A percentile compares a stretch with the other conserved stretches of the same genome.
These are phyloP conservation scores for Zaprionus bogoriensis DNA, from an alignment of 2,888 invertebrate genomes.

Conservation along the genomic window DNA sequence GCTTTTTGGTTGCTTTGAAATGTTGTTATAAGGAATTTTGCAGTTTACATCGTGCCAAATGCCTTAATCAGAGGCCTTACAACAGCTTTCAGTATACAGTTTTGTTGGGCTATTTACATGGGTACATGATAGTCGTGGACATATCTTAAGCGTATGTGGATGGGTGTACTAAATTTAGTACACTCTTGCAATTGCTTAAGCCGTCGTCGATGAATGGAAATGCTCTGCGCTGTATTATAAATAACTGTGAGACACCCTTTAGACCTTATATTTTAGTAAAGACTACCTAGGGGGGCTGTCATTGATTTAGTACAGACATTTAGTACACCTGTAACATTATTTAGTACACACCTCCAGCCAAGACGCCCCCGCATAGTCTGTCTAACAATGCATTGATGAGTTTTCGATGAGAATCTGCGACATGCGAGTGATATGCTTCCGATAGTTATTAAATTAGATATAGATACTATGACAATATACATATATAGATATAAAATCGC, in stretches of 20 bases:
- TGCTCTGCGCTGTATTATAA: slow-evolving; percentile 64
- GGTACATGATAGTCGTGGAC: background rate
- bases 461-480: slow-evolving; percentile 59
- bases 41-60: slow-evolving; percentile 1
- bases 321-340: no score
- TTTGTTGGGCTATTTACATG: slow-evolving; percentile 46
- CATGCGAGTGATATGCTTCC: slow-evolving; percentile 76
- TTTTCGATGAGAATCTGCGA: slow-evolving; percentile 66
- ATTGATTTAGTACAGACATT: slow-evolving; percentile 17
- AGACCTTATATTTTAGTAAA: slow-evolving; percentile 56
- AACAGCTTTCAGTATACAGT: slow-evolving; percentile 2
- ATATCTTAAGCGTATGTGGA: background rate
- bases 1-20: slow-evolving; percentile 49
- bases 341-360: no score
- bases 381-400: slow-evolving; percentile 5
- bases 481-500: slow-evolving; percentile 60
- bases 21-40: slow-evolving; percentile 24
- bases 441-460: slow-evolving; percentile 73
- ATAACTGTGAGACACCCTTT: slow-evolving; percentile 71
- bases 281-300: slow-evolving; percentile 13
- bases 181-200: background rate
- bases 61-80: no score
- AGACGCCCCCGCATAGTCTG: no score
- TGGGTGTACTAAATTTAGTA: no score
- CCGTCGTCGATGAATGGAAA: slow-evolving; percentile 45